phyloP scores from a whole-genome alignment of 2,888 invertebrate species.

The Orchesella flavescens region DNA sequence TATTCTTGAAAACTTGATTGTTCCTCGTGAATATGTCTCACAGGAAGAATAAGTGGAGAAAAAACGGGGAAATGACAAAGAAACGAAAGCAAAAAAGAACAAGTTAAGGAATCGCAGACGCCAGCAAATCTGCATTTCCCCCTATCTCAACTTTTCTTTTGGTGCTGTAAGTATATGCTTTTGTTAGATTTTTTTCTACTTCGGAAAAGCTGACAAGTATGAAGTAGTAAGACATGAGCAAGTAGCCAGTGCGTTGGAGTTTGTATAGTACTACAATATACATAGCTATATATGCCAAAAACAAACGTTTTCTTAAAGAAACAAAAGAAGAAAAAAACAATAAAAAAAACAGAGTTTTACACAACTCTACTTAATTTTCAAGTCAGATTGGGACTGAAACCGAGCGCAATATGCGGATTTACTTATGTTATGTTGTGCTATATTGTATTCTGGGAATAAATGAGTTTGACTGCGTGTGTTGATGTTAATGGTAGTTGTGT shows the following conservation, averaged over 20 bases:
- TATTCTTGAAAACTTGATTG: background rate
- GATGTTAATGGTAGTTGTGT: too few species aligned
- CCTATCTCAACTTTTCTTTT: background rate
- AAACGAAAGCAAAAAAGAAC: background rate
- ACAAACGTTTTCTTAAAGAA: background rate
- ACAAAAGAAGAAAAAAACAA: background rate
- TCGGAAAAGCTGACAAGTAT: background rate
- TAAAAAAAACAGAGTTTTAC: background rate
- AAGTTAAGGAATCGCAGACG: slow-evolving; percentile 35
- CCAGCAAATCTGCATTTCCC: slow-evolving; percentile 49
- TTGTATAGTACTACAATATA: too few species aligned
- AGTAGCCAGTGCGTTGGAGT: background rate
- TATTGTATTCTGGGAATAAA: background rate
- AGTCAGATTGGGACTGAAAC: slow-evolving; percentile 18
- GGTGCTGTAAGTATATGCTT: background rate
- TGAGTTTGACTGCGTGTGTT: background rate
- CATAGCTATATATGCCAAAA: too few species aligned
- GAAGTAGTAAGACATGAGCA: background rate
- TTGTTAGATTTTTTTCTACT: background rate
- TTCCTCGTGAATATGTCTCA: background rate
- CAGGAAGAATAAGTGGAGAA: background rate
- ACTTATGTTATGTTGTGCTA: background rate
- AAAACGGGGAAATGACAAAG: background rate
- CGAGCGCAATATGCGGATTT: background rate
- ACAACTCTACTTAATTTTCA: slow-evolving; percentile 42